phyloP scores from a whole-genome alignment of 1,140 invertebrate genomes.

The Rhagoletis zephyria region DNA sequence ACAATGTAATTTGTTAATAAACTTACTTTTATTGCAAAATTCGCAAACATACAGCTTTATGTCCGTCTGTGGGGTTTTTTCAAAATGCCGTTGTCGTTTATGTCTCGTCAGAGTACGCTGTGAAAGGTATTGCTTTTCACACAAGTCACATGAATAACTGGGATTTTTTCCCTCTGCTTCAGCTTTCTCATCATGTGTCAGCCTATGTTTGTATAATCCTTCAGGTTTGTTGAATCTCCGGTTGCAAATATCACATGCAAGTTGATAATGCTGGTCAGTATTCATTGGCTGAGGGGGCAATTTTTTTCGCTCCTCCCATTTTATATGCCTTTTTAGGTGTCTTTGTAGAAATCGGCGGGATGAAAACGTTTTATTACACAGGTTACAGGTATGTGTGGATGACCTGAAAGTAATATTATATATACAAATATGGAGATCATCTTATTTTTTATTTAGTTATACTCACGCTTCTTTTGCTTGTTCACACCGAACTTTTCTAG shows the following conservation, averaged over 20 bases:
- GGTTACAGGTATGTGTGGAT: background rate
- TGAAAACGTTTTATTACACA: background rate
- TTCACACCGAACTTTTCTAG: background rate
- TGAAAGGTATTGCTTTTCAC: background rate
- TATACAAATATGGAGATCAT: background rate
- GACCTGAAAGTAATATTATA: background rate
- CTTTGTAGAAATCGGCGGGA: background rate
- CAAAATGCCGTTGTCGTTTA: background rate
- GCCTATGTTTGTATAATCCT: background rate
- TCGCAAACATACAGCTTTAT: slow-evolving; percentile 38
- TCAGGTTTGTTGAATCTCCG: background rate
- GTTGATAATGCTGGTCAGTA: no score
- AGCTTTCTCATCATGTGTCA: background rate
- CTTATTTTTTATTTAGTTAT: background rate
- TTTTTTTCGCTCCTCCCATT: background rate
- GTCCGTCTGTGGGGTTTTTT: background rate
- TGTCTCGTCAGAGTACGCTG: background rate
- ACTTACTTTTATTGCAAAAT: slow-evolving; percentile 56
- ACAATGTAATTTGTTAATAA: no score
- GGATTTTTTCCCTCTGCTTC: background rate
- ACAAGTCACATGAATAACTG: background rate
- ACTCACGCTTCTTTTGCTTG: background rate
- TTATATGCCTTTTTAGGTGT: slow-evolving; percentile 5
- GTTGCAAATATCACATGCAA: background rate
- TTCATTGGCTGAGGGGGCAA: background rate